Evolutionary conservation across 2,797 vertebrate genomes (phyloP), one percentile per base, ranked within the genome.

Genomic region (Trematomus bernacchii): DNA sequence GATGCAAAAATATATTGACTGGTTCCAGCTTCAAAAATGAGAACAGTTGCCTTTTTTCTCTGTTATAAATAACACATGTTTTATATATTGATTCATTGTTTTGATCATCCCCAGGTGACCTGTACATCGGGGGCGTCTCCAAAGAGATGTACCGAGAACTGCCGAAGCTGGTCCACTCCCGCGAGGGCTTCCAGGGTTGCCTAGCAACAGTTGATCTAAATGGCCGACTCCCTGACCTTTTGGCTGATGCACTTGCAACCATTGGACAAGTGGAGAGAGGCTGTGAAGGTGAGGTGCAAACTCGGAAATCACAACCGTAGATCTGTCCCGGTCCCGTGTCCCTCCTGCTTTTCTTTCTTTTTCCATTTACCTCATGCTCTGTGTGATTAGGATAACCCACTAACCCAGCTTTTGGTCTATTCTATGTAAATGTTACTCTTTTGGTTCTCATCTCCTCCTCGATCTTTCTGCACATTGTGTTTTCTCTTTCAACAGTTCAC

Each of bases 111-210:
- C 65, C 93, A 99, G 98, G 97, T 95, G 97, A 99, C 87, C 93
- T 99, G 72, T 99, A 96, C 77, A 96, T 99, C 30, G 98, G 98
- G 89, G 98, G 98, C 66, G 96, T 99, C 83, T 96, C 97, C 84
- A 99, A 99, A 94, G 98, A 99, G 77, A 98, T 97, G 92, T 99
- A 97, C 87, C 96, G 97, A 80, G 97, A 98, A 58, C 94, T 99
- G 85, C 98, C 98, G 0, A 99, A 99, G 87, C 94, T 99, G 27
- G 98, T 99, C 57, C 97, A 99, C 0, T 97, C 98, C 59, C 97
- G 97, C 43, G 98, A 99, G 85, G 98, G 98, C 13, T 99, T 99
- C 93, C 98, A 99, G 90, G 98, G 98, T 83, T 99, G 98, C 89
- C 93, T 99, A 60, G 98, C 98, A 65, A 99, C 98, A 0, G 96